phyloP scores from a whole-genome alignment of 1,140 invertebrate genomes.

The Apis florea region DNA sequence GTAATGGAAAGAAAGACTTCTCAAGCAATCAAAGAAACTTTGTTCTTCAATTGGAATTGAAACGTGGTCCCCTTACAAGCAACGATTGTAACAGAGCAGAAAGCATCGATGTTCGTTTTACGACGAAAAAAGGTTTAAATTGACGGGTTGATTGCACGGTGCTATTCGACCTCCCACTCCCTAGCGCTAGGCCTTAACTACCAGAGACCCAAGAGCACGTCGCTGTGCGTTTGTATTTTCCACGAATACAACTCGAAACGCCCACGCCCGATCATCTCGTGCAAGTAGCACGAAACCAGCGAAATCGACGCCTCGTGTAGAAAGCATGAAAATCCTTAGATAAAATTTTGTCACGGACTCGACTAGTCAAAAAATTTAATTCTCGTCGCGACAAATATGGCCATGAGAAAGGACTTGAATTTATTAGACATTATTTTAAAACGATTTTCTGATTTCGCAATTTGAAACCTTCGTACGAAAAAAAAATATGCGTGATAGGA shows the following conservation, averaged over 20 bases:
- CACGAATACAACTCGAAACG: constrained; percentile 43
- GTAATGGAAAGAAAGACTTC: not conserved
- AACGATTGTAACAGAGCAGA: not conserved
- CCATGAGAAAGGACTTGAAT: not conserved
- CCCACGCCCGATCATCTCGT: constrained; percentile 46
- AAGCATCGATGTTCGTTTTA: constrained; percentile 36
- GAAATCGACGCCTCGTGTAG: constrained; percentile 25
- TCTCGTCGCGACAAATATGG: not conserved
- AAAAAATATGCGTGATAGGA: not conserved
- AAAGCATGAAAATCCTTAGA: constrained; percentile 13
- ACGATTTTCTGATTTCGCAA: not conserved
- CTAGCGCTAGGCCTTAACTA: constrained; percentile 10
- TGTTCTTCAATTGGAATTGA: not conserved
- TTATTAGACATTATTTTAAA: not conserved
- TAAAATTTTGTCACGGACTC: constrained; percentile 12
- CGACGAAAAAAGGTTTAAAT: constrained; percentile 38
- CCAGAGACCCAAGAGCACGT: constrained; percentile 10
- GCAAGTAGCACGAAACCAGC: constrained; percentile 13
- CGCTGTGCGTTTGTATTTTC: constrained; percentile 37
- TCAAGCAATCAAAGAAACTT: not conserved
- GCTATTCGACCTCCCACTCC: constrained; percentile 17
- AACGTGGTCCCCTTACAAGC: not conserved
- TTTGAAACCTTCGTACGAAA: not conserved
- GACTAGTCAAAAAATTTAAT: not conserved
- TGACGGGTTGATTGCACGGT: constrained; percentile 34